These are phyloP conservation scores for Dendrophyllia cribrosa DNA, from an alignment of 64 coral and sea anemone species.

Conservation along the genomic window DNA sequence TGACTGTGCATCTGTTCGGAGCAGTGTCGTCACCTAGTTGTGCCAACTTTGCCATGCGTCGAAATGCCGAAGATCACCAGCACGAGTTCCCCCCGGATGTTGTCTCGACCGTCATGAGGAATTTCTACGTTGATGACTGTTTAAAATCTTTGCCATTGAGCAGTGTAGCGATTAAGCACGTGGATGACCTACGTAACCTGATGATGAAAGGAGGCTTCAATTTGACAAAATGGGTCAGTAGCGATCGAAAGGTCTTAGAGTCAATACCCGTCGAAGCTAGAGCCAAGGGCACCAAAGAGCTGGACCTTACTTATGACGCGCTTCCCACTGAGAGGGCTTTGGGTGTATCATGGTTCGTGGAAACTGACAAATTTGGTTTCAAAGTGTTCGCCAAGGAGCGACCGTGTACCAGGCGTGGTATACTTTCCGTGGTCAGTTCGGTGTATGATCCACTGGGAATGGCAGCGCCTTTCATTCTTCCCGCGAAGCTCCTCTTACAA, in stretches of 20 bases:
- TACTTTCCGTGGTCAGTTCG: neutral
- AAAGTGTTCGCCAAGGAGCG: slow-evolving; percentile 43
- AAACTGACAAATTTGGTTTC: slow-evolving; percentile 69
- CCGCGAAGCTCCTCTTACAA: neutral
- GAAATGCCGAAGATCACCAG: too few relatives aligned
- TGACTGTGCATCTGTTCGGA: too few relatives aligned
- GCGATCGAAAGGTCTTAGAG: slow-evolving; percentile 29
- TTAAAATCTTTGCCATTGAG: neutral
- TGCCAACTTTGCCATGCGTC: too few relatives aligned
- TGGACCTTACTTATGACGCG: slow-evolving; percentile 41
- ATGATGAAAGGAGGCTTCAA: slow-evolving; percentile 51
- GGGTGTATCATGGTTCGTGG: slow-evolving; percentile 51
- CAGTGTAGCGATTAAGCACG: neutral
- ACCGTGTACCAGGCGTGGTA: slow-evolving; percentile 65
- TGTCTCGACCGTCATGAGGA: neutral
- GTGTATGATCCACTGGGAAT: slow-evolving; percentile 2
- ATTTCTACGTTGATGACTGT: slow-evolving; percentile 76
- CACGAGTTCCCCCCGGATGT: neutral
- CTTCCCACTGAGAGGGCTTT: slow-evolving; percentile 53
- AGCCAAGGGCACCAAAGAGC: slow-evolving; percentile 34
- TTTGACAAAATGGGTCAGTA: slow-evolving; percentile 14
- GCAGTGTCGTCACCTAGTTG: too few relatives aligned
- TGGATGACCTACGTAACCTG: neutral
- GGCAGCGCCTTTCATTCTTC: neutral
- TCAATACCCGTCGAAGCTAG: slow-evolving; percentile 23